Conservation (phyloP, 2,888 invertebrate species). For the Agrilus mali region DNA sequence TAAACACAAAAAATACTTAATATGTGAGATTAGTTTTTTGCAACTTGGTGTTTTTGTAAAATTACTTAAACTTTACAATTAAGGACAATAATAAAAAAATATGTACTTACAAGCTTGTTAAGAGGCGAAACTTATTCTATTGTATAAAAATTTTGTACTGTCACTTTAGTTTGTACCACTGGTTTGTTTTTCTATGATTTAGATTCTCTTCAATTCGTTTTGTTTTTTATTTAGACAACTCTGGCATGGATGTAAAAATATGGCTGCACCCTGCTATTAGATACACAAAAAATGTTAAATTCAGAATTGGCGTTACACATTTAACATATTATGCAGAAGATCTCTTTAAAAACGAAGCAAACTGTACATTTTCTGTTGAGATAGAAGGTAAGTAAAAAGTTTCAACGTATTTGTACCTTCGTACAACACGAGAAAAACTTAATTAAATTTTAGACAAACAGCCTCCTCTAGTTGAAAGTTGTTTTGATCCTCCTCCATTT, state of each 20-base stretch:
- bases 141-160: no score
- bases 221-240: slow-evolving; percentile 52
- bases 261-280: slow-evolving; percentile 46
- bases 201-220: no score
- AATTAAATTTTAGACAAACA: slow-evolving; percentile 35
- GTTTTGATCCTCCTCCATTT: slow-evolving; percentile 43
- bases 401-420: background rate
- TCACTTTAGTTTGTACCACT: no score
- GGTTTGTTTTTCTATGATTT: background rate
- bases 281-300: slow-evolving; percentile 32
- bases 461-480: slow-evolving; percentile 44
- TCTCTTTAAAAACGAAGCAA: slow-evolving; percentile 43
- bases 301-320: slow-evolving; percentile 43
- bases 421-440: background rate
- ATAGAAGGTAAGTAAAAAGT: slow-evolving; percentile 35
- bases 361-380: slow-evolving; percentile 45
- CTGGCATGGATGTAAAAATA: slow-evolving; percentile 38
- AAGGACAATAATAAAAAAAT: no score
- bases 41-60: no score
- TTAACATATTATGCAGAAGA: slow-evolving; percentile 53
- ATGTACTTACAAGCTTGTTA: no score
- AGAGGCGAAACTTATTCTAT: no score
- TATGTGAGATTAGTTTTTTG: no score
- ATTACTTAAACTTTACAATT: no score
- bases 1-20: no score